A percentile compares a stretch with the other conserved stretches of the same genome.
Evolutionary conservation across 2,797 vertebrate species (phyloP).

Genomic region (Odontamblyopus lacepedii): DNA sequence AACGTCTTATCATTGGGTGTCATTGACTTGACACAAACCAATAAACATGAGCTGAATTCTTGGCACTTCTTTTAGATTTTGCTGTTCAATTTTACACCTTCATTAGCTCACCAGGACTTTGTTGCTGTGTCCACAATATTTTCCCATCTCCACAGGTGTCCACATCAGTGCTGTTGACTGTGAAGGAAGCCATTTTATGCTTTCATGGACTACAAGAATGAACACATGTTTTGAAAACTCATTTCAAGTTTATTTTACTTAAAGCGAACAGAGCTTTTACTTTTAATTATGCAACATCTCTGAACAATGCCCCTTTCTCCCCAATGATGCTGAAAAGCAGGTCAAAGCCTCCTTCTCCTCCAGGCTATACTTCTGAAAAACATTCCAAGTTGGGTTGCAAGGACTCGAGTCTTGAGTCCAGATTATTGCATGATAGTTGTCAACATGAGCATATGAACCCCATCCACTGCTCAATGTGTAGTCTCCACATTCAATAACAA

Average conservation of each 20-base stretch:
- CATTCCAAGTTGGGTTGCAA: not conserved
- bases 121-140: conserved; percentile 8
- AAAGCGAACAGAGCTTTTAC: not conserved
- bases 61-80: conserved; percentile 23
- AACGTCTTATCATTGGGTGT: conserved; percentile 52
- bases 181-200: conserved; percentile 9
- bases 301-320: not conserved
- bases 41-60: conserved; percentile 20
- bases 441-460: no score
- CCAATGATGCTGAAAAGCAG: not conserved
- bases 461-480: not conserved
- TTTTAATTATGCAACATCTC: not conserved
- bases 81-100: conserved; percentile 37
- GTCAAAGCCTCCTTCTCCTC: not conserved
- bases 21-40: conserved; percentile 30
- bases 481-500: not conserved
- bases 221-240: conserved; percentile 2
- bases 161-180: conserved; percentile 26
- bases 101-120: conserved; percentile 35
- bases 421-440: not conserved
- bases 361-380: not conserved
- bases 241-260: not conserved
- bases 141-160: conserved; percentile 24
- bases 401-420: not conserved
- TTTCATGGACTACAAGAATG: not conserved